Evolutionary conservation across 2,888 invertebrate species (phyloP), one percentile per base, ranked within the genome.

Genomic region (Criorhina ranunculi): DNA sequence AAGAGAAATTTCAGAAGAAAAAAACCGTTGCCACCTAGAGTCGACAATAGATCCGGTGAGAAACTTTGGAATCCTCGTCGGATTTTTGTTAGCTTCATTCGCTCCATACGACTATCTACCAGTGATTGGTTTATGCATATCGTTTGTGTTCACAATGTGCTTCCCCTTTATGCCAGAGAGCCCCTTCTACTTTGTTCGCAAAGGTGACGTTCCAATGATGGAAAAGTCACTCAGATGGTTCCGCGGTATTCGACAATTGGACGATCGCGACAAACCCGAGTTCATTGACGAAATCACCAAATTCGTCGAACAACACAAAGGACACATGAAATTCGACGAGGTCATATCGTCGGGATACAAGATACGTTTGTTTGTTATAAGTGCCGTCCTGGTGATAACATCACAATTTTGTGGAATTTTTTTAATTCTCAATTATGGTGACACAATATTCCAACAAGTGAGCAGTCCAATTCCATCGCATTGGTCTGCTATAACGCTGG

Each of bases 121-220:
- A 31, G 78, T 90, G 4, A 86, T 89, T 6, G 90, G 90, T 1
- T 82, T 89, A 12, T 53, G 87, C 0, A 33, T 89, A 4, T 89
- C 91, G n/a, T 87, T 89, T 7, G 24, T 86, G 0, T 91, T 91
- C 66, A 88, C 88, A 0, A 67, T 91, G 85, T 55, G 77, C 15
- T 91, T 91, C 12, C 90, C 91, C 11, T 91, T 91, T 33, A 88
- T 90, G 3, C 90, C 89, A 66, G 91, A 91, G 85, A 91, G 89
- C 49, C 91, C 91, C 0, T 88, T 89, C 33, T 89, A 88, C 55
- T 90, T 88, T 73, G 42, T 89, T 53, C 89, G 88, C 2, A 88
- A 87, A 8, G 88, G 87, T 0, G 86, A 91, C 51, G 66, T 88
- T 4, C 12, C 86, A 0, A 70, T 87, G 7, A 66, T 91, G 87